Percentiles rank a stretch among this genome's conserved stretches.
Evolutionary conservation across 2,113 vertebrate genomes (phyloP).

Genomic region (Chinchilla lanigera): DNA sequence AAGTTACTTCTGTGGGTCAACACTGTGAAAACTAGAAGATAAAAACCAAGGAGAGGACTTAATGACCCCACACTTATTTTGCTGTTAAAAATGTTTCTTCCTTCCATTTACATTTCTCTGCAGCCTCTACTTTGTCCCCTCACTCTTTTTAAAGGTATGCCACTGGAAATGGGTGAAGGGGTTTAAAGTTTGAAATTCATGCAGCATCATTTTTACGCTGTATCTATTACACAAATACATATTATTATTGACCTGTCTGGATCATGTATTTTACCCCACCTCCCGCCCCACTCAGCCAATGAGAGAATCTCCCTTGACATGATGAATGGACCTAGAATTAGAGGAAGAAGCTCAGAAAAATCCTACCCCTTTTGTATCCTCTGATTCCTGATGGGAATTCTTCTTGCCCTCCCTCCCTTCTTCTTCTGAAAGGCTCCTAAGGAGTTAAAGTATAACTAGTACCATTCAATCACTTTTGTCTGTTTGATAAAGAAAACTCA

Average conservation of each 20-base stretch:
- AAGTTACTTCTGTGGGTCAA: constrained; percentile 46
- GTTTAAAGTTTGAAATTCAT: constrained; percentile 51
- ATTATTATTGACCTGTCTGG: constrained; percentile 74
- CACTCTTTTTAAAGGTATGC: constrained; percentile 42
- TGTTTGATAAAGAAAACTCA: constrained; percentile 89
- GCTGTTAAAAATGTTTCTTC: constrained; percentile 10
- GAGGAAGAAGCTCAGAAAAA: constrained; percentile 82
- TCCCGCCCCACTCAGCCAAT: constrained; percentile 63
- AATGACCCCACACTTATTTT: constrained; percentile 2
- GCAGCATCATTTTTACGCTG: constrained; percentile 45
- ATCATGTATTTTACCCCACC: constrained; percentile 28
- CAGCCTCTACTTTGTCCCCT: constrained; percentile 6
- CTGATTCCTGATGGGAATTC: constrained; percentile 80
- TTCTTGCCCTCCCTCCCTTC: constrained; percentile 32
- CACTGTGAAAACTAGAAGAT: constrained; percentile 54
- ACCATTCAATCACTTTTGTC: constrained; percentile 91
- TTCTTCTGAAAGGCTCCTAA: constrained; percentile 85
- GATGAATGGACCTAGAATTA: constrained; percentile 87
- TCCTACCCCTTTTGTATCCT: constrained; percentile 86
- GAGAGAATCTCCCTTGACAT: constrained; percentile 80
- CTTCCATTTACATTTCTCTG: constrained; percentile 44
- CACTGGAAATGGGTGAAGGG: constrained; percentile 20
- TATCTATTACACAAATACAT: constrained; percentile 71
- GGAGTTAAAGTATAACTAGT: constrained; percentile 98
- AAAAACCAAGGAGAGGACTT: constrained; percentile 60